Percentiles rank a stretch among this genome's conserved stretches.
Evolutionary conservation across 2,797 vertebrate genomes (phyloP).

Genomic region (Poeciliopsis infans): DNA sequence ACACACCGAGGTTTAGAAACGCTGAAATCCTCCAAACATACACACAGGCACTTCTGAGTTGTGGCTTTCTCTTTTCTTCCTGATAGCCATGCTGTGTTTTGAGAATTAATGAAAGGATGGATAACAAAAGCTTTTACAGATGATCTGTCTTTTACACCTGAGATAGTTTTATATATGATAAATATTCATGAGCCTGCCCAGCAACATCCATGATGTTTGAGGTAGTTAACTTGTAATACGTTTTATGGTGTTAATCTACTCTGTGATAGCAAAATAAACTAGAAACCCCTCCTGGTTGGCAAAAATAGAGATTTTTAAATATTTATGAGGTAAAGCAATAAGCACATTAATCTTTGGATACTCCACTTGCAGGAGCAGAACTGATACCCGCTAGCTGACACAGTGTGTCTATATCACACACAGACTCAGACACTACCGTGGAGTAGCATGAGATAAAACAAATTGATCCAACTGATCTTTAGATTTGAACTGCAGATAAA

Average conservation of each 20-base stretch:
- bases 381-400: background rate
- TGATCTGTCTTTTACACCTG: background rate
- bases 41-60: background rate
- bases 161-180: background rate
- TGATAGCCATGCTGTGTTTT: background rate
- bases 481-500: slow-evolving; percentile 9
- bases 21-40: background rate
- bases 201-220: background rate
- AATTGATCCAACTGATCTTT: background rate
- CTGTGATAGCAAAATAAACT: background rate
- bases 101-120: background rate
- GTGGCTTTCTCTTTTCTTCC: background rate
- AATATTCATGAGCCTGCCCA: background rate
- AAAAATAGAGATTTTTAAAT: slow-evolving; percentile 3
- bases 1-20: background rate
- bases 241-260: background rate
- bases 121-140: background rate
- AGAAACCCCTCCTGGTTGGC: background rate
- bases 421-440: background rate
- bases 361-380: background rate
- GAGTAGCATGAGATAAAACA: background rate
- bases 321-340: slow-evolving; percentile 1
- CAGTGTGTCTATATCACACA: background rate
- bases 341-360: background rate
- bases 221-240: background rate